Base-by-base conservation (phyloP, 1,140 invertebrate genomes). In the Ceratosolen solmsi region DNA sequence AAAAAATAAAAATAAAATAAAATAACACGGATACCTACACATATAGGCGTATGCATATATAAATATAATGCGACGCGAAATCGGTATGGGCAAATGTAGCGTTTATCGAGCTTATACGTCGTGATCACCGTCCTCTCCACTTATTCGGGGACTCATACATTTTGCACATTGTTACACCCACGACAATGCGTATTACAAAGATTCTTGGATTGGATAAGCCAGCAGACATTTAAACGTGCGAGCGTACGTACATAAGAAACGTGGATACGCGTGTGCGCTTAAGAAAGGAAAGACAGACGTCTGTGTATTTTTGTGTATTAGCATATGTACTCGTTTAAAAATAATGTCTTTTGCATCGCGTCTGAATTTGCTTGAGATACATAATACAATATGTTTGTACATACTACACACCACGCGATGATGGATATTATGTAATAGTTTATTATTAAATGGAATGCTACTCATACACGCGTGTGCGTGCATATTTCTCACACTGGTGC, bases 21-120 rank as follows among this genome's bases (percentile, higher is more conserved):
- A 46, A 13, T 46, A 46, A n/a, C 17, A 54, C 17, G 20, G 11
- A 11, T 54, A 63, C 36, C 17, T 56, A 46, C 41, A 49, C 22
- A 46, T 17, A 20, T 27, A 15, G 54, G n/a, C 38, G 70, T 27
- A 70, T 41, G 54, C 46, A n/a, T 22, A 13, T 25, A 27, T 49
- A 49, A n/a, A 58, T 49, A 63, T 49, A 72, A 36, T 73, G 54
- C 46, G 58, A 63, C 56, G 70, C 58, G 30, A 72, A 79, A 54
- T 79, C 68, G 68, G 38, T 72, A 46, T 41, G 49, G 68, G 68
- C 77, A 79, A 70, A 51, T 38, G n/a, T 17, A 65, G 71, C 46
- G 79, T 80, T 80, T 58, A 76, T 81, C 80, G 80, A 81, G 73
- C 80, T 81, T 81, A 46, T 75, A 81, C 46, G 79, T 75, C 49